Evolutionary conservation across 2,888 invertebrate genomes (phyloP), one percentile per base, ranked within the genome.

Genomic region (Achlya flavicornis): DNA sequence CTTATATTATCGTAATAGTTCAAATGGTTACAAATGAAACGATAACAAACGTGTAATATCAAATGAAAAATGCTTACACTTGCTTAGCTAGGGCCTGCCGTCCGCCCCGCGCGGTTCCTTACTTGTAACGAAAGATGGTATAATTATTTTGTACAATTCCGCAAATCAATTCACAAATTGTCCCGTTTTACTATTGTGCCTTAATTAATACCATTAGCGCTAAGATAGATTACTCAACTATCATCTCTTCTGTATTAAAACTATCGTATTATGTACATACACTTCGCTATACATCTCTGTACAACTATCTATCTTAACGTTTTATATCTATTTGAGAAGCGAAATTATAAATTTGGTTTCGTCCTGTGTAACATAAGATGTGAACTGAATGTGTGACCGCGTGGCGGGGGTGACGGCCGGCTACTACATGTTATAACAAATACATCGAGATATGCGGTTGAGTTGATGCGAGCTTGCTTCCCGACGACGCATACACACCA

Each of bases 1-100:
- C 90, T 87, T 92, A 87, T 79, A 85, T 88, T 91, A 91, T 89
- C 83, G 89, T 91, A 92, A 92, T 93, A 92, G 89, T 92, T 92
- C 79, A 92, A 91, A 91, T 90, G 90, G 90, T 92, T 92, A 93
- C 88, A 93, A 93, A 93, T 88, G 69, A 93, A 93, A 92, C 92
- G 87, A 87, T 92, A 93, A 93, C 93, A 93, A 90, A 92, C 85
- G 87, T 92, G 89, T 93, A 92, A 88, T 91, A 88, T 83, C 80
- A 93, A 93, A 92, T 87, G 81, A 92, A 92, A 87, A 88, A 89
- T 91, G 92, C 92, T 93, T 93, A 93, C 85, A 89, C 88, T 90
- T 88, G 92, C 93, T 93, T 93, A 92, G 87, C 92, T 93, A 93
- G 76, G 83, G 84, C 92, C 89, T 89, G 78, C 92, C 91, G 90